Percentiles rank a stretch among this genome's conserved stretches.
These are phyloP conservation scores for Capromys pilorides DNA, from an alignment of 2,797 vertebrate species.

Conservation along the genomic window DNA sequence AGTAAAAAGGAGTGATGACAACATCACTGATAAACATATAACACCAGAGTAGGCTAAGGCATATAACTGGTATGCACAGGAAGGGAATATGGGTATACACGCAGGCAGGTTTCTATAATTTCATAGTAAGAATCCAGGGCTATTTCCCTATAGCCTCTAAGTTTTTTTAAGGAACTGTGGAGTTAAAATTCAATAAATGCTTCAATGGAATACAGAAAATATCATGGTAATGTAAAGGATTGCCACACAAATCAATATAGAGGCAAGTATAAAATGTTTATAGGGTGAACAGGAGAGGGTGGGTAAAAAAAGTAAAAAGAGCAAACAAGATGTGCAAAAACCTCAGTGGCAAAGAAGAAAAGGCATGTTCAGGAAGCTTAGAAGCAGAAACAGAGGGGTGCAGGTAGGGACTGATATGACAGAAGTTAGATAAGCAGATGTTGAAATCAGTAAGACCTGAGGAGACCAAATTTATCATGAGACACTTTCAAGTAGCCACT, in stretches of 20 bases:
- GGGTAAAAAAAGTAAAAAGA: not conserved
- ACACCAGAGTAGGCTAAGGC: not conserved
- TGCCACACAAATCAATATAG: not conserved
- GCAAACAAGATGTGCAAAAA: not conserved
- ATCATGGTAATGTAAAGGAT: not conserved
- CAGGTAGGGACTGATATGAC: not conserved
- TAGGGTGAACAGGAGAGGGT: not conserved
- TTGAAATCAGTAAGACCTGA: not conserved
- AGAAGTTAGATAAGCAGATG: not conserved
- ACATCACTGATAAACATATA: not conserved
- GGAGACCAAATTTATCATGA: not conserved
- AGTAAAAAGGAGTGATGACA: not conserved
- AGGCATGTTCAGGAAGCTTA: not conserved
- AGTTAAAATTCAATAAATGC: conserved; percentile 38
- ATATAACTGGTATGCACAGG: not conserved
- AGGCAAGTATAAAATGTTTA: not conserved
- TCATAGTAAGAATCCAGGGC: not conserved
- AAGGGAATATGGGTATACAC: not conserved
- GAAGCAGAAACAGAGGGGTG: not conserved
- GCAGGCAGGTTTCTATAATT: not conserved
- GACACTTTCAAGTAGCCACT: not conserved
- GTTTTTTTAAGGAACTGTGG: not conserved
- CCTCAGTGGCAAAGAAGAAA: conserved; percentile 34
- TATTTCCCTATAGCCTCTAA: not conserved
- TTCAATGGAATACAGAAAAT: not conserved